A percentile compares a stretch with the other conserved stretches of the same genome.
phyloP scores from a whole-genome alignment of 2,113 vertebrate species.

The Ginglymostoma cirratum region DNA sequence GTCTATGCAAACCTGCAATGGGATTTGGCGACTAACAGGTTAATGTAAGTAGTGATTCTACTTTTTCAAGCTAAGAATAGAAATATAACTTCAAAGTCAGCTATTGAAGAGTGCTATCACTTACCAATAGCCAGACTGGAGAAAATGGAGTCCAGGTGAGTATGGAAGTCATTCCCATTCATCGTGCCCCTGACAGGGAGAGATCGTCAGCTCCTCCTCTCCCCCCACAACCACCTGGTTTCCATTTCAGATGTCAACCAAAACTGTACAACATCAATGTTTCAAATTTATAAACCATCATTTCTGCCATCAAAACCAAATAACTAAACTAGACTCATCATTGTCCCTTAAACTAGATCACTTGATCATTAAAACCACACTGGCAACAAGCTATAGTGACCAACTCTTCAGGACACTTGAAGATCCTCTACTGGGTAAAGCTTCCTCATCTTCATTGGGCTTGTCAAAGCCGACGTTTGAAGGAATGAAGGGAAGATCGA shows the following conservation, averaged over 20 bases:
- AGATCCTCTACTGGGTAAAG: neutral
- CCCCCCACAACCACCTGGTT: neutral
- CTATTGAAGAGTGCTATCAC: neutral
- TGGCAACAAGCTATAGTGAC: neutral
- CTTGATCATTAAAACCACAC: neutral
- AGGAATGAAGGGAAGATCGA: neutral
- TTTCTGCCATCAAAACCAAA: neutral
- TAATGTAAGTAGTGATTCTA: neutral
- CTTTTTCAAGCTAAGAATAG: neutral
- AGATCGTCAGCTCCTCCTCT: neutral
- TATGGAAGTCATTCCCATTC: neutral
- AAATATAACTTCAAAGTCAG: neutral
- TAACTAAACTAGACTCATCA: neutral
- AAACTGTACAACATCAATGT: neutral
- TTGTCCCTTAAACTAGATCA: neutral
- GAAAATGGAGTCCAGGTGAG: neutral
- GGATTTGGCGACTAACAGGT: neutral
- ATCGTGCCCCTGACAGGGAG: neutral
- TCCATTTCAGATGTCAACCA: neutral
- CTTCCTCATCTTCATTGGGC: neutral
- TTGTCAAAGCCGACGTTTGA: neutral
- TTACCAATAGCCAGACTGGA: neutral
- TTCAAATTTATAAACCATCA: neutral
- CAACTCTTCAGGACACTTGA: neutral
- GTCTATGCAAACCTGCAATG: neutral